These are phyloP conservation scores for Lordiphosa collinella DNA, from an alignment of 1,140 invertebrate genomes.

Conservation along the genomic window DNA sequence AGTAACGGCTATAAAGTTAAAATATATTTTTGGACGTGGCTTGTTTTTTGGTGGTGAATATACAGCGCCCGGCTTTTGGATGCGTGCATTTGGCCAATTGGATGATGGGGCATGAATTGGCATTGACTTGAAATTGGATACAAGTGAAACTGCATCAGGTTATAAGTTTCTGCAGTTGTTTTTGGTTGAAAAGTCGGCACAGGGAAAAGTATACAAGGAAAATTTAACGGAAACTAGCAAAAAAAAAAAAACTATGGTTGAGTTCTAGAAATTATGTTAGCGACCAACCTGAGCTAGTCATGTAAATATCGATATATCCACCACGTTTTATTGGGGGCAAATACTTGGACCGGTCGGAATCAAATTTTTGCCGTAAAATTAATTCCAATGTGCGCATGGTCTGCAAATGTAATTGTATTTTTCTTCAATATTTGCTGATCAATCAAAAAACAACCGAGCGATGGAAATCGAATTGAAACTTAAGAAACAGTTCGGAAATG, in stretches of 20 bases:
- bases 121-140: no score
- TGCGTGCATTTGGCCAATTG: no score
- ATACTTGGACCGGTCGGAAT: slow-evolving; percentile 88
- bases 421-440: slow-evolving; percentile 20
- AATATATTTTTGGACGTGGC: not conserved
- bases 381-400: slow-evolving; percentile 86
- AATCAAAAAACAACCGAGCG: not conserved
- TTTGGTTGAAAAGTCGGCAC: slow-evolving; percentile 2
- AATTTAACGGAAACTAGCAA: slow-evolving; percentile 12
- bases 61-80: no score
- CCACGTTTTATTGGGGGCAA: slow-evolving; percentile 91
- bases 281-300: slow-evolving; percentile 89
- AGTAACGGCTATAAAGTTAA: slow-evolving; percentile 1
- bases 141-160: no score
- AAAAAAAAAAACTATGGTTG: slow-evolving; percentile 15
- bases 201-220: slow-evolving; percentile 1
- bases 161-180: no score
- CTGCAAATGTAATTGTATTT: slow-evolving; percentile 80
- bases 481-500: no score
- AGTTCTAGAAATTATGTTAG: not conserved
- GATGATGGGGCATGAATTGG: no score
- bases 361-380: slow-evolving; percentile 85
- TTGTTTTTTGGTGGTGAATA: no score
- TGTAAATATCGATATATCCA: slow-evolving; percentile 90
- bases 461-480: no score